Evolutionary conservation across 2,113 vertebrate genomes (phyloP).

Genomic region (Ursus arctos): DNA sequence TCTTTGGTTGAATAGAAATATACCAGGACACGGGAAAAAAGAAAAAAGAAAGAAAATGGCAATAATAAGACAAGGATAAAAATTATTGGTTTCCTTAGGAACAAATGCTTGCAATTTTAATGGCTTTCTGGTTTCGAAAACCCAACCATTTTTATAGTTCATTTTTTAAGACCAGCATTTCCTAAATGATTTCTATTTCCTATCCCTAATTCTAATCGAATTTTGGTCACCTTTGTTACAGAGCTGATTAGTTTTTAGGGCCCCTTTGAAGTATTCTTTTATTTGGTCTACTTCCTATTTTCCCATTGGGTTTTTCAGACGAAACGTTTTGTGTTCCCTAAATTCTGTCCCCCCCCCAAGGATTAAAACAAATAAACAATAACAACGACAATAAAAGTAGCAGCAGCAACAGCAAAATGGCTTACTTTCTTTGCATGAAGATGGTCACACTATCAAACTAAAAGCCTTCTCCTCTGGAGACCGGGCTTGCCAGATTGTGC

Average conservation of each 20-base stretch:
- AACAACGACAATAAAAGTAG: neutral
- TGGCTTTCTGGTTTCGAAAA: slow-evolving; percentile 1
- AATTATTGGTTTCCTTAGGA: neutral
- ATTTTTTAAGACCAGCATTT: slow-evolving; percentile 13
- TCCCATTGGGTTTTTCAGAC: neutral
- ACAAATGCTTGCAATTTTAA: neutral
- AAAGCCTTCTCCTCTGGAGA: neutral
- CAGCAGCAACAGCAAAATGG: neutral
- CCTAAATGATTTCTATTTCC: neutral
- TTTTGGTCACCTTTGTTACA: neutral
- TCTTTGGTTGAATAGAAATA: neutral
- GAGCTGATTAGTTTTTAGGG: neutral
- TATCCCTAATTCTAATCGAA: neutral
- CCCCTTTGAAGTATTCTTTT: neutral
- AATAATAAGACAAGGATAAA: neutral
- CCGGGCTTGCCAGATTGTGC: neutral
- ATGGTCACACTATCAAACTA: neutral
- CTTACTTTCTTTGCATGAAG: neutral
- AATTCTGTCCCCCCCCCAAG: neutral
- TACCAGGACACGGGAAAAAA: neutral
- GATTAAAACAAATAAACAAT: neutral
- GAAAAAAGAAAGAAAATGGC: neutral
- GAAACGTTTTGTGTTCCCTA: neutral
- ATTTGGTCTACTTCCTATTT: neutral
- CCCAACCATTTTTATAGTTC: neutral